Base-by-base conservation (phyloP, 2,113 vertebrate genomes). In the Equus quagga region DNA sequence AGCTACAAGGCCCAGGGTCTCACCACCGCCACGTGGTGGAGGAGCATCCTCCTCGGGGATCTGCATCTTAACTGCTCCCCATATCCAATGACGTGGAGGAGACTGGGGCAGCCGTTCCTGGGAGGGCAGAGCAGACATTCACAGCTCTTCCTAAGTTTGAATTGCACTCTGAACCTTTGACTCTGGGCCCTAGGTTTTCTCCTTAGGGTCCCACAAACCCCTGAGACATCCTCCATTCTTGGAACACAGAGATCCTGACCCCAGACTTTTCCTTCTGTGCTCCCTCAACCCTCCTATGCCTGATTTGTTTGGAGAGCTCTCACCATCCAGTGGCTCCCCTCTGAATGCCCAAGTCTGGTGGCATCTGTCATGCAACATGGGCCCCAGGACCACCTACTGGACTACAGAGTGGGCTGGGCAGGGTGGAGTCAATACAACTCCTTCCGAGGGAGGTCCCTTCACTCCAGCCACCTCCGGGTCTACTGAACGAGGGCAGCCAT, bases 71-170 rank as follows among this genome's bases (percentile, higher is more conserved):
- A 13, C 21, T 15, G 2, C 5, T 23, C 0, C 0, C 19, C 0
- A 0, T 12, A 0, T 24, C 44, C 11, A 4, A 2, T 2, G 31
- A 24, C 3, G 7, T 1, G 7, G 26, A 0, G 0, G n/a, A 31
- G 28, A 18, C 44, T 18, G 5, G 0, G 49, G 11, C 3, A 18
- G 6, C 14, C 19, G 0, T 60, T 12, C 28, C 56, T 17, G 2
- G 18, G 1, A 11, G 84, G 41, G 7, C 49, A 26, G 41, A 19
- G 8, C 0, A 0, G 60, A 26, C 23, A 2, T 17, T 19, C 9
- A 10, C 31, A 46, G 31, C 13, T 26, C 72, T 73, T 69, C 19
- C 10, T 81, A 11, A 0, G 5, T 6, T n/a, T 12, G 58, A 31
- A 23, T 4, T 0, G 9, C 46, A 15, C 41, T 23, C 51, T 15